A percentile compares a stretch with the other conserved stretches of the same genome.
Conservation (phyloP, 2,113 vertebrate species). For the Blennius ocellaris region DNA sequence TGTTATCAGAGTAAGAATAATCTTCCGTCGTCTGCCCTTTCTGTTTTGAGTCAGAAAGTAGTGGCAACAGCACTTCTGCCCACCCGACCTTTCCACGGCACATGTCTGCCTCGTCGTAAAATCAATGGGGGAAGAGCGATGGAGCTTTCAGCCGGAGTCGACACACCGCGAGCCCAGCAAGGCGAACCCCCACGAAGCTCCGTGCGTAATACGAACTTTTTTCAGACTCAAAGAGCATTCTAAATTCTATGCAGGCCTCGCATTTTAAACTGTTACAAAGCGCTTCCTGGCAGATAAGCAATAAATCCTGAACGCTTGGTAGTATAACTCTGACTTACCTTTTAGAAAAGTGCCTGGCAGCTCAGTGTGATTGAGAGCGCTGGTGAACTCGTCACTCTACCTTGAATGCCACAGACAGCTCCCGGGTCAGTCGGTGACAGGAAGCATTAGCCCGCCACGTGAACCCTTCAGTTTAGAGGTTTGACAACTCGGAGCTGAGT, state of each 20-base stretch:
- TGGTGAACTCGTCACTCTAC: constrained; percentile 17
- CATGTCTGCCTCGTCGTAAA: background rate
- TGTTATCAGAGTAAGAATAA: no score
- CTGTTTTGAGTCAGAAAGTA: background rate
- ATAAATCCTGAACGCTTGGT: constrained; percentile 9
- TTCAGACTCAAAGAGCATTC: background rate
- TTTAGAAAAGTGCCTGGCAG: background rate
- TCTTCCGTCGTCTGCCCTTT: background rate
- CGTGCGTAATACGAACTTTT: no score
- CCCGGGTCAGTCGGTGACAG: constrained; percentile 2
- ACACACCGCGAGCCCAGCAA: background rate
- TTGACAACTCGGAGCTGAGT: background rate
- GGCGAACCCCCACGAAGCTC: background rate
- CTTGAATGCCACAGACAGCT: constrained; percentile 6
- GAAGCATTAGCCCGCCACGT: background rate
- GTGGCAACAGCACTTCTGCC: background rate
- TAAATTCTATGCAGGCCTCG: constrained; percentile 9
- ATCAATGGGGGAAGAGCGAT: background rate
- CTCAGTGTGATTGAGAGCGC: constrained; percentile 8
- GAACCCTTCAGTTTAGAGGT: background rate
- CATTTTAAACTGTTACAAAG: background rate
- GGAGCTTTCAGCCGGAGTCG: background rate
- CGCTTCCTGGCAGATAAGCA: background rate
- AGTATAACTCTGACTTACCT: background rate
- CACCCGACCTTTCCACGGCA: background rate